phyloP scores from a whole-genome alignment of 2,888 invertebrate species.

The Pimpla rufipes region DNA sequence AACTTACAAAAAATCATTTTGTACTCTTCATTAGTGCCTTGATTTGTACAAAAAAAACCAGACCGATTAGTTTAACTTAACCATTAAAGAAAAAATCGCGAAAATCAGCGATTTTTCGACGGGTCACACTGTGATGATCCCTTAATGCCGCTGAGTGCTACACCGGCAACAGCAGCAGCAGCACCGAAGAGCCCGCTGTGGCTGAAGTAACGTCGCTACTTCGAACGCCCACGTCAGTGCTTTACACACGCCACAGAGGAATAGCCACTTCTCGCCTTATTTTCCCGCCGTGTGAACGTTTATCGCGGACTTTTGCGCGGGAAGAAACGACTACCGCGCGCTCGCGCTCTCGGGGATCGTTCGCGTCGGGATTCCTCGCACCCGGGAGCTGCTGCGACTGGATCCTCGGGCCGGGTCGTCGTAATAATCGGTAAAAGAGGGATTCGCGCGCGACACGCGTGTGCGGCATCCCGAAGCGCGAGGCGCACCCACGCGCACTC shows the following conservation, averaged over 20 bases:
- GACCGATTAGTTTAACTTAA: no score
- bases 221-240: conserved; percentile 61
- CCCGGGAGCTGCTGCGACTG: conserved; percentile 62
- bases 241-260: conserved; percentile 57
- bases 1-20: no score
- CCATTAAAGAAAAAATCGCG: no score
- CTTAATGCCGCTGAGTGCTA: no score
- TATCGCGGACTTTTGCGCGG: conserved; percentile 45
- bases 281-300: conserved; percentile 43
- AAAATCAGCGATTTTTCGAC: no score
- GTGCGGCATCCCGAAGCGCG: conserved; percentile 11
- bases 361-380: conserved; percentile 45
- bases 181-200: conserved; percentile 40
- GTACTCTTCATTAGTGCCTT: no score
- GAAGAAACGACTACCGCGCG: conserved; percentile 33
- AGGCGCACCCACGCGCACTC: conserved; percentile 50
- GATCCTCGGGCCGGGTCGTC: conserved; percentile 31
- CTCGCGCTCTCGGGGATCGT: no score
- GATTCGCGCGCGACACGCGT: conserved; percentile 43
- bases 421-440: conserved; percentile 64
- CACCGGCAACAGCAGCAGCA: no score
- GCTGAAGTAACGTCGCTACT: no score
- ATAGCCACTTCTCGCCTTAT: conserved; percentile 61
- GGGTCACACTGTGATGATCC: no score
- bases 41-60: no score